Evolutionary conservation across 2,797 vertebrate genomes (phyloP).

Genomic region (Pempheris klunzingeri): DNA sequence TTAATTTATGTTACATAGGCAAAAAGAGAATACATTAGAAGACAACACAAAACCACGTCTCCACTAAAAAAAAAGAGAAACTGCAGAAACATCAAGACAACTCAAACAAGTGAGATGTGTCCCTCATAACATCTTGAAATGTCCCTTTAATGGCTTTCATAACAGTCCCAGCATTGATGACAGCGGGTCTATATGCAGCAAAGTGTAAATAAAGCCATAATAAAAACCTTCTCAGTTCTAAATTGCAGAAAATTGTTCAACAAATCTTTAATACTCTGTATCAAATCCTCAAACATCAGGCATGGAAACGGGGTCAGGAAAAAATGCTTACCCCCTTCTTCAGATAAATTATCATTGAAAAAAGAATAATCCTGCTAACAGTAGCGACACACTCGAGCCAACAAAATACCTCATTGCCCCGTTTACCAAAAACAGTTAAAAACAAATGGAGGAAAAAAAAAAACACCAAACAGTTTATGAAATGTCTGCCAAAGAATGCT

Average conservation of each 20-base stretch:
- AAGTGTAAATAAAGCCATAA: constrained; percentile 36
- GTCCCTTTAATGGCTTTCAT: constrained; percentile 47
- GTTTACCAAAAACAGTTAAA: constrained; percentile 33
- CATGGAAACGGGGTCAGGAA: constrained; percentile 58
- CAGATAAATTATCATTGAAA: constrained; percentile 33
- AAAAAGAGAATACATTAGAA: constrained; percentile 47
- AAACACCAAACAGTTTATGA: constrained; percentile 14
- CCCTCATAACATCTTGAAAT: constrained; percentile 28
- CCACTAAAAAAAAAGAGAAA: constrained; percentile 36
- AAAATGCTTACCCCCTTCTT: constrained; percentile 42
- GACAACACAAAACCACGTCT: constrained; percentile 57
- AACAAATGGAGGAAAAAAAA: constrained; percentile 12
- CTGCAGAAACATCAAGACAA: constrained; percentile 29
- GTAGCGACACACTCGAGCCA: constrained; percentile 2
- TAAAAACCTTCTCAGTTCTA: constrained; percentile 23
- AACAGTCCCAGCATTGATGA: constrained; percentile 10
- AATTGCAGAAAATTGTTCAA: constrained; percentile 62
- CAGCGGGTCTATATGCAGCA: neutral
- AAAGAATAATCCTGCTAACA: constrained; percentile 50
- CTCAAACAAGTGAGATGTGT: constrained; percentile 25
- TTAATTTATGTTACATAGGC: constrained; percentile 62
- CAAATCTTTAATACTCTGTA: constrained; percentile 55
- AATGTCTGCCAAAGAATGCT: constrained; percentile 8
- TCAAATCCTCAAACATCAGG: constrained; percentile 56
- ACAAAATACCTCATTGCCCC: constrained; percentile 45